These are phyloP conservation scores for Pyrochroa serraticornis DNA, from an alignment of 2,888 invertebrate genomes.

Conservation along the genomic window DNA sequence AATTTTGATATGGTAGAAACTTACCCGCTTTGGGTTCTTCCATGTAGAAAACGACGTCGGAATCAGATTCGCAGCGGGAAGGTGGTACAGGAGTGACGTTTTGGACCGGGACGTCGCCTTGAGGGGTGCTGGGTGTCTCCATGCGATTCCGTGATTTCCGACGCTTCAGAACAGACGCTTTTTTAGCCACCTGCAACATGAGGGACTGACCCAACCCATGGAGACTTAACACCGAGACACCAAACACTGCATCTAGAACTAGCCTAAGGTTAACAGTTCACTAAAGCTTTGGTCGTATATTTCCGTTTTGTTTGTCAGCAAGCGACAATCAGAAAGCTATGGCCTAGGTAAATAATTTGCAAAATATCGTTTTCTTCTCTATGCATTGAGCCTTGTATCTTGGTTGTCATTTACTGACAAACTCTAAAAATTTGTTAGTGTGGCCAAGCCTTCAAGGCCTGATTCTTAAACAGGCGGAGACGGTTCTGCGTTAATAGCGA, in stretches of 20 bases:
- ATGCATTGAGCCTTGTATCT: too few relatives aligned
- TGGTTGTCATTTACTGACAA: too few relatives aligned
- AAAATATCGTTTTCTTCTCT: too few relatives aligned
- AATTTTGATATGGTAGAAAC: conserved; percentile 22
- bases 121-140: conserved; percentile 59
- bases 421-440: too few relatives aligned
- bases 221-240: conserved; percentile 58
- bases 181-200: conserved; percentile 75
- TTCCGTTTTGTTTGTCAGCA: not conserved
- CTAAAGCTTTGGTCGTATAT: not conserved
- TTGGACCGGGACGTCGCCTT: conserved; percentile 38
- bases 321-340: not conserved
- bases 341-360: not conserved
- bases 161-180: conserved; percentile 74
- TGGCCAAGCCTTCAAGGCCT: too few relatives aligned
- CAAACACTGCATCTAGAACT: conserved; percentile 57
- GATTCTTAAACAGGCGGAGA: too few relatives aligned
- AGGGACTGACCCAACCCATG: conserved; percentile 68
- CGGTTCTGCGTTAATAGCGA: too few relatives aligned
- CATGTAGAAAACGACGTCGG: conserved; percentile 69
- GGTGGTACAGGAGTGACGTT: conserved; percentile 35
- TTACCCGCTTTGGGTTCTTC: conserved; percentile 68
- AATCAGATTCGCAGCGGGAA: conserved; percentile 63
- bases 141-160: conserved; percentile 72
- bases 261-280: conserved; percentile 37